Evolutionary conservation across 2,797 vertebrate species (phyloP).

Genomic region (Anisognathus igniventris): DNA sequence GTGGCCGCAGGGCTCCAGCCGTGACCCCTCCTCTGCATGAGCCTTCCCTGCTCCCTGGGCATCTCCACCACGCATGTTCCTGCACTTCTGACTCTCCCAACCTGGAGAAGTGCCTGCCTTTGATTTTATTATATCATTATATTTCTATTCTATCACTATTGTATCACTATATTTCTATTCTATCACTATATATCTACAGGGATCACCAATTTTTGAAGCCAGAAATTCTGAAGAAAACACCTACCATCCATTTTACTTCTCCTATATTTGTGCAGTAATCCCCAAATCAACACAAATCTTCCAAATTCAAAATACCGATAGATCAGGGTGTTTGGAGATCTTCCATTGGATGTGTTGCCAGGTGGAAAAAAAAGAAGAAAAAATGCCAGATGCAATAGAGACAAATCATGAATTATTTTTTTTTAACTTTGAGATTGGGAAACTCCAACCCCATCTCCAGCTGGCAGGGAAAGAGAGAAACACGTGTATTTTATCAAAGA

Average conservation of each 20-base stretch:
- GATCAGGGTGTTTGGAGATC: background rate
- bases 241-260: background rate
- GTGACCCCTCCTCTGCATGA: fast-evolving
- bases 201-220: background rate
- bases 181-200: background rate
- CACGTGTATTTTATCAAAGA: constrained; percentile 21
- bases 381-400: background rate
- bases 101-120: background rate
- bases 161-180: background rate
- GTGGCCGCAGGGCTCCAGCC: fast-evolving
- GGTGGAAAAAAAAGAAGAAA: background rate
- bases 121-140: fast-evolving
- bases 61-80: fast-evolving
- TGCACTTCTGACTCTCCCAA: background rate
- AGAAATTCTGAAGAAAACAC: background rate
- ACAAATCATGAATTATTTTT: background rate
- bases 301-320: background rate
- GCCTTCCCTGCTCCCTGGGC: background rate
- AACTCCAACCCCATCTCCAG: background rate
- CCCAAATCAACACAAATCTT: background rate
- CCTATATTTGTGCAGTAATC: background rate
- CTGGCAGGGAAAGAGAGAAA: background rate
- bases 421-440: background rate
- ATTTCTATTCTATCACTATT: background rate
- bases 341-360: fast-evolving